Percentiles rank a stretch among this genome's conserved stretches.
Evolutionary conservation across 2,113 vertebrate species (phyloP).

Genomic region (Atractosteus spatula): DNA sequence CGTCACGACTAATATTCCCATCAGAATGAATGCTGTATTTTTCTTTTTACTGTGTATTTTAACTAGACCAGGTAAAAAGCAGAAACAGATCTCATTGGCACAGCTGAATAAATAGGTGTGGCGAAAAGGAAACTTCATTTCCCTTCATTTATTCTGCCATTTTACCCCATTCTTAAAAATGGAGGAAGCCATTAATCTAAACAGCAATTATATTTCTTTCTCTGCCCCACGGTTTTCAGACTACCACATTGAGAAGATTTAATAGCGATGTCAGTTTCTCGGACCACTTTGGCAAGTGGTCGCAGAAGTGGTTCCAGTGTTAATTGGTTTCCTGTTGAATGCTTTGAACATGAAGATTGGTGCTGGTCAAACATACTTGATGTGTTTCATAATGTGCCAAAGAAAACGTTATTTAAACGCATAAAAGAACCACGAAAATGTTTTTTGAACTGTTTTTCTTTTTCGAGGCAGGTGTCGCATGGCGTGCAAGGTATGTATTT

Average conservation of each 20-base stretch:
- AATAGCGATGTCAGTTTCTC: slow-evolving; percentile 79
- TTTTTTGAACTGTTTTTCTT: slow-evolving; percentile 66
- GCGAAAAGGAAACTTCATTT: slow-evolving; percentile 59
- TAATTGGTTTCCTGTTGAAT: slow-evolving; percentile 95
- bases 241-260: slow-evolving; percentile 65
- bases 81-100: slow-evolving; percentile 59
- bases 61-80: slow-evolving; percentile 59
- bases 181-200: slow-evolving; percentile 68
- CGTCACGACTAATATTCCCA: neutral
- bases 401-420: slow-evolving; percentile 80
- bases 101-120: slow-evolving; percentile 68
- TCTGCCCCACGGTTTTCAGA: slow-evolving; percentile 68
- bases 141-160: slow-evolving; percentile 56
- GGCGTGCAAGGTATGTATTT: slow-evolving; percentile 42
- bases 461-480: slow-evolving; percentile 60
- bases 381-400: slow-evolving; percentile 87
- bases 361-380: slow-evolving; percentile 83
- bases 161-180: slow-evolving; percentile 51
- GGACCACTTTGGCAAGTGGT: slow-evolving; percentile 69
- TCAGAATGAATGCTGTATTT: slow-evolving; percentile 2
- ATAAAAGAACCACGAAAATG: slow-evolving; percentile 47
- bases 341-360: slow-evolving; percentile 77
- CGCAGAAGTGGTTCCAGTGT: slow-evolving; percentile 70
- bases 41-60: slow-evolving; percentile 40
- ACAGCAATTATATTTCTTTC: slow-evolving; percentile 77